Conservation (phyloP, 2,113 vertebrate species). For the Coregonus clupeaformis region DNA sequence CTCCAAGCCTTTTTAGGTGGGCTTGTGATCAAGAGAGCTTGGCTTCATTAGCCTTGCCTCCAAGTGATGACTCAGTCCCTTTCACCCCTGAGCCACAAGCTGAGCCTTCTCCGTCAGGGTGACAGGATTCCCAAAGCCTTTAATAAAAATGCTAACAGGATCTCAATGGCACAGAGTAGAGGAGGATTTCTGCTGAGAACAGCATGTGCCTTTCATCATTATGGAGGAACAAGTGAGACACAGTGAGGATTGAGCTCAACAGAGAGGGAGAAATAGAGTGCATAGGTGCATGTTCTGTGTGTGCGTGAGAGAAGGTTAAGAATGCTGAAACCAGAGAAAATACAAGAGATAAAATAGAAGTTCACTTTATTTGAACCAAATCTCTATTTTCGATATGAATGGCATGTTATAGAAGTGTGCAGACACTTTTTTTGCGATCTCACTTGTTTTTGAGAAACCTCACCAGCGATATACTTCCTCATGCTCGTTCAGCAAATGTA, state of each 20-base stretch:
- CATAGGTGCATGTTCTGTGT: slow-evolving; percentile 21
- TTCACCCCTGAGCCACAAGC: slow-evolving; percentile 31
- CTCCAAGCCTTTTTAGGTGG: not conserved
- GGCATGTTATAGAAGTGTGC: no score
- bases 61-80: not conserved
- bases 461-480: no score
- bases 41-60: not conserved
- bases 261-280: slow-evolving; percentile 46
- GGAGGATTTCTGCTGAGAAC: slow-evolving; percentile 59
- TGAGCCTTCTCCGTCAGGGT: slow-evolving; percentile 27
- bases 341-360: no score
- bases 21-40: not conserved
- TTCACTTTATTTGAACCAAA: no score
- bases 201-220: slow-evolving; percentile 70
- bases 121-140: slow-evolving; percentile 39
- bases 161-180: slow-evolving; percentile 40
- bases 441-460: no score
- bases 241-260: slow-evolving; percentile 55
- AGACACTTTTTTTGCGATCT: no score
- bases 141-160: slow-evolving; percentile 62
- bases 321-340: not conserved
- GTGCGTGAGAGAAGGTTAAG: slow-evolving; percentile 9
- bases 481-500: no score
- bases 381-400: no score
- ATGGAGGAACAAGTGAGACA: slow-evolving; percentile 51